Evolutionary conservation across 2,113 vertebrate species (phyloP), one percentile per base, ranked within the genome.

Genomic region (Ardeotis arabs): DNA sequence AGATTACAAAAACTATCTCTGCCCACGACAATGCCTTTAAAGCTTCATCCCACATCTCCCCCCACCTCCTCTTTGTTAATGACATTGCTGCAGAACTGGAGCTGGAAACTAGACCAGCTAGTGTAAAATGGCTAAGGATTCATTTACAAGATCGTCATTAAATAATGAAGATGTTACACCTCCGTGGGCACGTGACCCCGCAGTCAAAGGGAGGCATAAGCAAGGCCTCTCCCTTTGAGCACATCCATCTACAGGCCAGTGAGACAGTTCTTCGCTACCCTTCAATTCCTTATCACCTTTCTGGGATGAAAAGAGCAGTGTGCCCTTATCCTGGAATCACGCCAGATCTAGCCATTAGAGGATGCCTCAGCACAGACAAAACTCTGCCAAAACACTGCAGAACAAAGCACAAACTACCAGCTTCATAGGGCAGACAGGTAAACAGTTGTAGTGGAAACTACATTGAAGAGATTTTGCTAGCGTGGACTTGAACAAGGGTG

Each of bases 1-100:
- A 92, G 90, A 94, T 88, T 45, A 90, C 64, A 83, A 87, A 76
- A 95, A 81, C 63, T 20, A 19, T 44, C 60, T 68, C 76, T 96
- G 80, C 76, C 92, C 88, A 87, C 4, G 0, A 76, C 82, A 93
- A 74, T 33, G 37, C 73, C 77, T 86, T 55, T 60, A 89, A 86
- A 92, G 60, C 86, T 92, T 52, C 80, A 78, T 67, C 69, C 72
- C 68, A 55, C 59, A 94, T 53, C 59, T 83, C 8, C 35, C 53
- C 21, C 21, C 64, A 77, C 22, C 44, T 81, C 60, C 45, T 77
- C 60, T 55, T 89, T 50, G 24, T 45, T 90, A 86, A 64, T 35
- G 55, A 72, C 72, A 58, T 21, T 50, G 62, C 69, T 84, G 24
- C 39, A 68, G 25, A 86, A 74, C 29, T 55, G 28, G 67, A 84